A percentile compares a stretch with the other conserved stretches of the same genome.
Evolutionary conservation across 1,140 invertebrate genomes (phyloP).

Genomic region (Campoletis sonorensis): DNA sequence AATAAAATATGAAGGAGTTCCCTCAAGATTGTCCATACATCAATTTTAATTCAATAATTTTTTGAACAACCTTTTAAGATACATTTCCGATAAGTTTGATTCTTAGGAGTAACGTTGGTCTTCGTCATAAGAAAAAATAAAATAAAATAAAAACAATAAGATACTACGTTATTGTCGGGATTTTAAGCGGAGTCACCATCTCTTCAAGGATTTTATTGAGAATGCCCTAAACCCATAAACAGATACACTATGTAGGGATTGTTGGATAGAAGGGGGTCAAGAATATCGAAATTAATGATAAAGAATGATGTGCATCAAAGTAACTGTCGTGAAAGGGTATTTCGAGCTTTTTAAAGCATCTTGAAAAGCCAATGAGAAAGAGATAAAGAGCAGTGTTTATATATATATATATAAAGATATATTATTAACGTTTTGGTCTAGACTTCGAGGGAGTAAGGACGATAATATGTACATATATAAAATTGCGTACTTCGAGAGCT

Average conservation of each 20-base stretch:
- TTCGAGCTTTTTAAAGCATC: slow-evolving; percentile 14
- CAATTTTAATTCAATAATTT: no score
- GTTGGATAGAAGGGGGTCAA: neutral
- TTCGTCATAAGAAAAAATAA: no score
- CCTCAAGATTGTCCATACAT: no score
- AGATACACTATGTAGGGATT: neutral
- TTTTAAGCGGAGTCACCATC: neutral
- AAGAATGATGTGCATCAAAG: neutral
- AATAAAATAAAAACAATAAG: no score
- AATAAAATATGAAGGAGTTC: no score
- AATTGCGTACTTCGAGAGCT: slow-evolving; percentile 1
- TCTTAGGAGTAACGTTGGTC: no score
- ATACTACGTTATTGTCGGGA: neutral
- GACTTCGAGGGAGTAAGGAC: neutral
- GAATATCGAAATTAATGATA: neutral
- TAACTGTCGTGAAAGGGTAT: slow-evolving; percentile 4
- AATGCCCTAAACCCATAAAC: neutral
- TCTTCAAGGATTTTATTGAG: neutral
- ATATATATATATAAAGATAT: no score
- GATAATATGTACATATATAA: neutral
- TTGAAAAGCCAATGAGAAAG: slow-evolving; percentile 8
- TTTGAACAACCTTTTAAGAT: no score
- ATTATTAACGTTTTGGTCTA: slow-evolving; percentile 24
- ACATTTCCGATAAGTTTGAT: no score
- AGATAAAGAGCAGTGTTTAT: neutral